Conservation (phyloP, 2,113 vertebrate genomes). For the Xenotilapia flavipinnis region DNA sequence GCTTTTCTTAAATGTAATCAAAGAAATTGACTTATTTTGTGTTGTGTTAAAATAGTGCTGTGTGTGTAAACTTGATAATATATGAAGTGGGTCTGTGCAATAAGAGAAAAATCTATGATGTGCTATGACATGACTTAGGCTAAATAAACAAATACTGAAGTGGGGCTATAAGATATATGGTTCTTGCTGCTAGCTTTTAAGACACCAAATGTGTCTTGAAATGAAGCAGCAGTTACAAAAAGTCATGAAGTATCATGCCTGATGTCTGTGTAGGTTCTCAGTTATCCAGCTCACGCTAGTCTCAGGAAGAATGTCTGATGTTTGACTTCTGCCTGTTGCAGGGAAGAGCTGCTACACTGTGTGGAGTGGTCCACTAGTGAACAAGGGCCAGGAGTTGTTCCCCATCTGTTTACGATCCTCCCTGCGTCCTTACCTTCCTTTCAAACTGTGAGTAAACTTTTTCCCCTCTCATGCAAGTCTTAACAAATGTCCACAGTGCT, state of each 20-base stretch:
- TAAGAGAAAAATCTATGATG: neutral
- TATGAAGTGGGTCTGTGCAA: neutral
- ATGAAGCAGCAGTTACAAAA: neutral
- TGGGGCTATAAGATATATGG: neutral
- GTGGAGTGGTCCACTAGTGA: conserved; percentile 91
- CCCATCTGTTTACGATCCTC: conserved; percentile 82
- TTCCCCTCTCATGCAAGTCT: neutral
- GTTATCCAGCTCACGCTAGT: neutral
- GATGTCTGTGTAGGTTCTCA: neutral
- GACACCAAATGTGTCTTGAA: neutral
- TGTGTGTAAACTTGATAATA: neutral
- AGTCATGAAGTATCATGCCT: neutral
- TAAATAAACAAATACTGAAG: neutral
- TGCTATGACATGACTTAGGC: neutral
- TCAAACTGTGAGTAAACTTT: conserved; percentile 84
- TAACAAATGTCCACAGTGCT: neutral
- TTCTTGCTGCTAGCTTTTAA: neutral
- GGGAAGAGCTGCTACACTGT: conserved; percentile 81
- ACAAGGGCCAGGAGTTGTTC: conserved; percentile 85
- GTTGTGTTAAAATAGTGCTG: neutral
- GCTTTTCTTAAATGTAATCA: neutral
- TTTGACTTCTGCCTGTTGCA: conserved; percentile 43
- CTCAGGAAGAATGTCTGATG: neutral
- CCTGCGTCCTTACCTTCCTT: conserved; percentile 77
- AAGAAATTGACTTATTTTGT: neutral